phyloP scores from a whole-genome alignment of 2,113 vertebrate species.

The Nothobranchius furzeri region DNA sequence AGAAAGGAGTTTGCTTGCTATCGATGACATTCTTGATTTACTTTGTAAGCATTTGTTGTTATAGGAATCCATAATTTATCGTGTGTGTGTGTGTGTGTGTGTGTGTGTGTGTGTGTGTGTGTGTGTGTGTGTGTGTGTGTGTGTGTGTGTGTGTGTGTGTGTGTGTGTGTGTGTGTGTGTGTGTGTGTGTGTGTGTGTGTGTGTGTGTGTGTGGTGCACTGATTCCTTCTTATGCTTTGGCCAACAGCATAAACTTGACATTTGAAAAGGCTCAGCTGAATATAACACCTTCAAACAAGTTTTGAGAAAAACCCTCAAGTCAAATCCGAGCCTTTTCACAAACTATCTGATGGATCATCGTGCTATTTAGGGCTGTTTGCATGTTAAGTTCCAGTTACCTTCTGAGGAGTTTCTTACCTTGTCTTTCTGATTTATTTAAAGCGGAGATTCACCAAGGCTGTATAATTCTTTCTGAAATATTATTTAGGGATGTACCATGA shows the following conservation, averaged over 20 bases:
- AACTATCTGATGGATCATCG: conserved; percentile 6
- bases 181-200: too few relatives aligned
- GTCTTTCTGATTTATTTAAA: too few relatives aligned
- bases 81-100: neutral
- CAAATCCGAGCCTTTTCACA: conserved; percentile 39
- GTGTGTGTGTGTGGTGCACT: neutral
- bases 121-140: too few relatives aligned
- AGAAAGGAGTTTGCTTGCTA: neutral
- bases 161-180: neutral
- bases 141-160: too few relatives aligned
- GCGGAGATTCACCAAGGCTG: too few relatives aligned
- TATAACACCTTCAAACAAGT: conserved; percentile 41
- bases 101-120: too few relatives aligned
- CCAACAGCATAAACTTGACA: conserved; percentile 55
- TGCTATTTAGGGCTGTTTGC: too few relatives aligned
- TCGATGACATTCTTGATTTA: neutral
- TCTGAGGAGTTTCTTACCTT: too few relatives aligned
- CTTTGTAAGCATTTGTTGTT: conserved; percentile 7
- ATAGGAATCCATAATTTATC: conserved; percentile 19
- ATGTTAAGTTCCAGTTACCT: too few relatives aligned
- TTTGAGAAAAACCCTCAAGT: conserved; percentile 36
- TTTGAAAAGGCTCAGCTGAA: conserved; percentile 63
- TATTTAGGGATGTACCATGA: neutral
- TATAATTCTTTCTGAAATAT: too few relatives aligned
- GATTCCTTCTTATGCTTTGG: conserved; percentile 29